Evolutionary conservation across 35 echinoderm and acorn worm species (phyloP).

Genomic region (Amphiura filiformis): DNA sequence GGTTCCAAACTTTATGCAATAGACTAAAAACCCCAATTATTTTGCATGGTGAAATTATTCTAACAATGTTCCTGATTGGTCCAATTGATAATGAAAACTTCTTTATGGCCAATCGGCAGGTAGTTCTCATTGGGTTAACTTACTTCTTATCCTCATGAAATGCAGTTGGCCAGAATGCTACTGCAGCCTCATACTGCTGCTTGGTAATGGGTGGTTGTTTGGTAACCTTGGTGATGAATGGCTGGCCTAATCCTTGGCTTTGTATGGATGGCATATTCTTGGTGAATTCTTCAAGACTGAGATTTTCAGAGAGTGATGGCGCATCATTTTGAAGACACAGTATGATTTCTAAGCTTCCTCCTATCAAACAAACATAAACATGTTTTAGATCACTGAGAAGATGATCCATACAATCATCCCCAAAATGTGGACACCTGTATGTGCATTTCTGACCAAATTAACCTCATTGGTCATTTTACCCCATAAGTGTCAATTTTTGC

Average conservation of each 20-base stretch:
- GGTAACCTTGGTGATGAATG: conserved; percentile 47
- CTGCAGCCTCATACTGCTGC: conserved; percentile 78
- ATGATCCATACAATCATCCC: too few species aligned
- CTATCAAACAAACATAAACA: not conserved
- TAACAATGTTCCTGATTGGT: too few species aligned
- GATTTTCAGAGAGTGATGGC: not conserved
- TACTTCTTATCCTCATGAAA: conserved; percentile 96
- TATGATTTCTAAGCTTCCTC: conserved; percentile 18
- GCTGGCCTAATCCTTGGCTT: conserved; percentile 45
- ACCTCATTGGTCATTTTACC: too few species aligned
- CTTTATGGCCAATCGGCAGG: not conserved
- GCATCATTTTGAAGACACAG: not conserved
- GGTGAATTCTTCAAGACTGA: conserved; percentile 32
- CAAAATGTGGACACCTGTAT: too few species aligned
- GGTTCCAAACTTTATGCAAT: not conserved
- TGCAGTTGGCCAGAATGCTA: conserved; percentile 67
- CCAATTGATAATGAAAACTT: too few species aligned
- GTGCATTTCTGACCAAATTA: too few species aligned
- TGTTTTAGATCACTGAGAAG: too few species aligned
- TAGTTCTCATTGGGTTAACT: conserved; percentile 16
- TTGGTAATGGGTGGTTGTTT: conserved; percentile 60
- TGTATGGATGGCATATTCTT: not conserved
- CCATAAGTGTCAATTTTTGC: too few species aligned
- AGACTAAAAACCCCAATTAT: not conserved
- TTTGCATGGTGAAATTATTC: not conserved